Evolutionary conservation across 2,888 invertebrate genomes (phyloP).

Genomic region (Euzetes globulus): DNA sequence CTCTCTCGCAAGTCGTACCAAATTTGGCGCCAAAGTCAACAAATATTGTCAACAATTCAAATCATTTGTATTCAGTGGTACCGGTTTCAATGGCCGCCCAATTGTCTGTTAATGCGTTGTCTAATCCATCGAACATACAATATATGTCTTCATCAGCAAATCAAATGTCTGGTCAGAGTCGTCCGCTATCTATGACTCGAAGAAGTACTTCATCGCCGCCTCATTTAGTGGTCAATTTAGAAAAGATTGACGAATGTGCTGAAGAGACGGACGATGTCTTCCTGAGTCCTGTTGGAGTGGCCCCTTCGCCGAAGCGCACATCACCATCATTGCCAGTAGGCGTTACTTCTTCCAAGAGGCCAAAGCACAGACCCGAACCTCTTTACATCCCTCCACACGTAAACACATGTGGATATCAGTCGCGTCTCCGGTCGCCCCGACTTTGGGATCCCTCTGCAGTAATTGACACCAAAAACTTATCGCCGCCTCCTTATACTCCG

Average conservation of each 20-base stretch:
- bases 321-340: neutral
- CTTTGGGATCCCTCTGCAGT: conserved; percentile 44
- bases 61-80: neutral
- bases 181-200: neutral
- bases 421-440: conserved; percentile 52
- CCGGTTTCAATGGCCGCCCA: neutral
- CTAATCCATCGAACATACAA: neutral
- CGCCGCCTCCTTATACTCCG: conserved; percentile 70
- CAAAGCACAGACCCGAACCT: conserved; percentile 43
- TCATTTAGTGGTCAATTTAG: conserved; percentile 23
- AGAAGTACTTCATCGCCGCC: conserved; percentile 26
- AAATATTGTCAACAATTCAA: neutral
- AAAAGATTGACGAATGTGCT: conserved; percentile 46
- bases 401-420: conserved; percentile 52
- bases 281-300: conserved; percentile 56
- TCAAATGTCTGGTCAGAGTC: neutral
- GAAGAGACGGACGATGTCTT: conserved; percentile 67
- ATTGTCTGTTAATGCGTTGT: neutral
- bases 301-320: conserved; percentile 31
- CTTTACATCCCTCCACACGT: conserved; percentile 49
- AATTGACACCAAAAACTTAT: conserved; percentile 38
- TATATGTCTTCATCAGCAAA: neutral
- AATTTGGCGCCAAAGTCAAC: conserved; percentile 1
- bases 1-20: neutral
- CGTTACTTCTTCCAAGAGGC: neutral